Evolutionary conservation across 2,113 vertebrate species (phyloP).

Genomic region (Takifugu flavidus): DNA sequence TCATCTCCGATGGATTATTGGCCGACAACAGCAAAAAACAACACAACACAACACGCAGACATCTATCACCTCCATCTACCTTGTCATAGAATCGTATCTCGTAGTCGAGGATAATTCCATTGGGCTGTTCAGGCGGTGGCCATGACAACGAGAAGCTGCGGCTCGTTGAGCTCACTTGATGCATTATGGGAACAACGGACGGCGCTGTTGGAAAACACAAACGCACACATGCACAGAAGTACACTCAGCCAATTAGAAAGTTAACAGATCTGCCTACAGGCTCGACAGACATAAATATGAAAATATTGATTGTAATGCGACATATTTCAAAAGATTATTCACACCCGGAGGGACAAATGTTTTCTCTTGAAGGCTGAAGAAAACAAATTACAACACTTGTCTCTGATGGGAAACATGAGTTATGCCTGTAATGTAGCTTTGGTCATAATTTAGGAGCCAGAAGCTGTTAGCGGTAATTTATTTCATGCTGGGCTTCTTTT

Average conservation of each 20-base stretch:
- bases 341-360: slow-evolving; percentile 39
- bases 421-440: slow-evolving; percentile 42
- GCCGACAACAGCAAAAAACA: slow-evolving; percentile 21
- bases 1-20: slow-evolving; percentile 36
- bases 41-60: slow-evolving; percentile 19
- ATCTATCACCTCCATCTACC: slow-evolving; percentile 73
- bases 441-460: slow-evolving; percentile 33
- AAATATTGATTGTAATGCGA: slow-evolving; percentile 35
- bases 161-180: slow-evolving; percentile 95
- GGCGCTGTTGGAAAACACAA: slow-evolving; percentile 78
- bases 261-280: slow-evolving; percentile 21
- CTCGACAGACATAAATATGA: slow-evolving; percentile 41
- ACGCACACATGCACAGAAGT: slow-evolving; percentile 36
- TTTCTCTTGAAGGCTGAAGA: slow-evolving; percentile 41
- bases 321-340: slow-evolving; percentile 44
- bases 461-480: slow-evolving; percentile 23
- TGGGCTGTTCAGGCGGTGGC: slow-evolving; percentile 94
- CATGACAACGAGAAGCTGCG: slow-evolving; percentile 93
- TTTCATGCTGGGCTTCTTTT: slow-evolving; percentile 34
- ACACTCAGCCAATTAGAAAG: slow-evolving; percentile 43
- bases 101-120: slow-evolving; percentile 95
- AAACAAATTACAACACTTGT: slow-evolving; percentile 51
- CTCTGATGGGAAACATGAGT: slow-evolving; percentile 47
- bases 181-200: slow-evolving; percentile 93
- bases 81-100: slow-evolving; percentile 94